A percentile compares a stretch with the other conserved stretches of the same genome.
Conservation (phyloP, 2,888 invertebrate species). For the Phasia obesa region DNA sequence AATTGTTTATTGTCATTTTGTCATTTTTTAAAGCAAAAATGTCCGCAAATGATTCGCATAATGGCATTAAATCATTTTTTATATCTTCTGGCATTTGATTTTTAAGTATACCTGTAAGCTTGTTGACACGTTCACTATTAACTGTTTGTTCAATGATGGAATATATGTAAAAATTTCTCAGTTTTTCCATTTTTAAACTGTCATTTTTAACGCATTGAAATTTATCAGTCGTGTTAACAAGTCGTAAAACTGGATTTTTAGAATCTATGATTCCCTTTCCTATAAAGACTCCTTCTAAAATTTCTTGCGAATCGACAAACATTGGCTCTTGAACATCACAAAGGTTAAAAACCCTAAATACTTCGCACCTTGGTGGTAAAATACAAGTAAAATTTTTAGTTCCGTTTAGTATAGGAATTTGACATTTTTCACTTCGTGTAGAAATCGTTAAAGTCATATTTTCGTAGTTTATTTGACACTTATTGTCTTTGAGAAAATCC, state of each 20-base stretch:
- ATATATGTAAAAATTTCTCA: conserved; percentile 12
- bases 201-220: conserved; percentile 1
- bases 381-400: conserved; percentile 13
- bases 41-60: no score
- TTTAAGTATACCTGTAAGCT: background rate
- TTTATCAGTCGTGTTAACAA: background rate
- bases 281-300: conserved; percentile 18
- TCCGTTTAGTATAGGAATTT: conserved; percentile 2
- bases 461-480: conserved; percentile 21
- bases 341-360: conserved; percentile 20
- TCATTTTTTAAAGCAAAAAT: no score
- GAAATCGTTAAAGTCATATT: no score
- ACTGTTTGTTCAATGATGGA: background rate
- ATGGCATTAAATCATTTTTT: no score
- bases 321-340: background rate
- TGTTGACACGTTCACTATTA: background rate
- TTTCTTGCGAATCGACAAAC: no score
- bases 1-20: no score
- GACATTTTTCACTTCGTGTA: background rate
- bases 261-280: conserved; percentile 7
- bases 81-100: no score
- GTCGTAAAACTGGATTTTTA: no score
- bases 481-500: no score
- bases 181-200: no score
- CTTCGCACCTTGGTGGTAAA: conserved; percentile 28